Evolutionary conservation across 2,888 invertebrate genomes (phyloP).

Genomic region (Hedychridium roseum): DNA sequence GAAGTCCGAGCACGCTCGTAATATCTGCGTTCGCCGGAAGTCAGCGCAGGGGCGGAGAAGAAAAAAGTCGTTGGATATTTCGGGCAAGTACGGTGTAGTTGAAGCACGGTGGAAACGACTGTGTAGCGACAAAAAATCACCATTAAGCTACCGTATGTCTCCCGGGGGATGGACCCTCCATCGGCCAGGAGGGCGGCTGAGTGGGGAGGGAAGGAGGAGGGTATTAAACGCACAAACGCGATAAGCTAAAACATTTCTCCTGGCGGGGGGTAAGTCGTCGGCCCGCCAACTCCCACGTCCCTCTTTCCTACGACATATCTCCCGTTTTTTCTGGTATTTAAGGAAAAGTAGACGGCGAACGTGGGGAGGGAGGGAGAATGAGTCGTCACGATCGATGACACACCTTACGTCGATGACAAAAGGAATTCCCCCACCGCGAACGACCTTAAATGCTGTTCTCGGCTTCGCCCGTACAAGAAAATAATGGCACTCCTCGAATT

Average conservation of each 20-base stretch:
- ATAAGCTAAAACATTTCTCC: constrained; percentile 60
- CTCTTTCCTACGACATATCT: neutral
- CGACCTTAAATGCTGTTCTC: no score
- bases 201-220: constrained; percentile 2
- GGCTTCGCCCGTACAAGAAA: no score
- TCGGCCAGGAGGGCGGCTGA: constrained; percentile 24
- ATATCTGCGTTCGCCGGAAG: constrained; percentile 35
- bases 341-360: constrained; percentile 11
- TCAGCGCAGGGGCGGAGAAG: constrained; percentile 28
- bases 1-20: constrained; percentile 36
- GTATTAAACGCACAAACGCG: constrained; percentile 55
- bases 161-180: constrained; percentile 44
- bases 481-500: no score
- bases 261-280: constrained; percentile 27
- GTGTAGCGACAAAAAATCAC: constrained; percentile 53
- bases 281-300: constrained; percentile 7
- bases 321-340: constrained; percentile 11
- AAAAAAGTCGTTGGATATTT: constrained; percentile 37
- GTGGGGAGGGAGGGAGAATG: constrained; percentile 12
- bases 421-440: no score
- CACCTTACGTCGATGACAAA: no score
- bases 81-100: constrained; percentile 26
- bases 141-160: constrained; percentile 57
- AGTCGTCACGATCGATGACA: constrained; percentile 25
- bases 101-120: constrained; percentile 42